Base-by-base conservation (phyloP, 2,797 vertebrate species). In the Sciaenops ocellatus region DNA sequence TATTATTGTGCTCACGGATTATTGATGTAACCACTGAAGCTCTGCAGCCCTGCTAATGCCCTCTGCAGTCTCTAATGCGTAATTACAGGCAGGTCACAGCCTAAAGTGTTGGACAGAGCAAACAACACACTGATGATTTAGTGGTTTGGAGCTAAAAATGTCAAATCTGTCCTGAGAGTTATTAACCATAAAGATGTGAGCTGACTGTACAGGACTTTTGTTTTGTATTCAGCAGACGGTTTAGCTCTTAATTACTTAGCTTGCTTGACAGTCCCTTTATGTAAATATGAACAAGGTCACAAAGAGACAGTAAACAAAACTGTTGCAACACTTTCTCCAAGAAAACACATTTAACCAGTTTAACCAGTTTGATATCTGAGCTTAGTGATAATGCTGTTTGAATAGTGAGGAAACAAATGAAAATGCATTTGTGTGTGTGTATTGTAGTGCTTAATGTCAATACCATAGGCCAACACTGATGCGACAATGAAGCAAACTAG, bases 291-390 rank as follows among this genome's bases (percentile, higher is more conserved):
- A 66, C n/a, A 13, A 13, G 30, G 63, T 46, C 20, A 78, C 73
- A 30, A 55, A 26, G 24, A 69, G 20, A 55, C 38, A 1, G 54
- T 52, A 57, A 65, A 69, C 38, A 24, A 44, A 63, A 69, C 24
- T 1, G 47, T 46, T 48, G 44, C 13, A 54, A 48, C 67, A n/a
- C 55, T 54, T 55, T 22, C 47, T 52, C 8, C 34, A 30, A 38
- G 44, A n/a, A 51, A 61, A 62, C 42, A 60, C 9, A 44, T 11
- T 18, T 3, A 69, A 80, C 85, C 60, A 82, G 85, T 75, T 47
- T 0, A 62, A 75, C 87, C 74, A 24, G 79, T 80, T 18, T 44
- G 47, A 34, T 41, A 11, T 69, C 42, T 38, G 67, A 72, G 9
- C 69, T 0, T 6, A 9, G 11, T 26, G 26, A 46, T 18, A 24